Conservation (phyloP, 2,888 invertebrate species). For the Electrophaes corylata region DNA sequence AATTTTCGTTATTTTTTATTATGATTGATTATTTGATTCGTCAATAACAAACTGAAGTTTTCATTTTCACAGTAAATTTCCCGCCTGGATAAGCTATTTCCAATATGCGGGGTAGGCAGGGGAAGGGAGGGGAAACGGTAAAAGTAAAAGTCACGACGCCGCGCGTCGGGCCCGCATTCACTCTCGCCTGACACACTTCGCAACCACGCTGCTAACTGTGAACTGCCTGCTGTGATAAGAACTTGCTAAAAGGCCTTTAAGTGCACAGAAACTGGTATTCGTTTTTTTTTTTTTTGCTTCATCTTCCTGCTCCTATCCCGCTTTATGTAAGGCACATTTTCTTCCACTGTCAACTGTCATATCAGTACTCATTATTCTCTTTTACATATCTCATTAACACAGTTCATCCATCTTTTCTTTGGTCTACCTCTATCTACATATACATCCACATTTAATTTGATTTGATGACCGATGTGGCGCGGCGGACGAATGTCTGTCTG, state of each 20-base stretch:
- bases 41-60: neutral
- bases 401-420: no score
- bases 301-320: no score
- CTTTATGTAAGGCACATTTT: no score
- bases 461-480: no score
- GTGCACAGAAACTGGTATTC: neutral
- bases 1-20: no score
- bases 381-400: no score
- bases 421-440: no score
- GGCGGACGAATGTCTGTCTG: no score
- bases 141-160: conserved; percentile 79
- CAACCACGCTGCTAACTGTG: conserved; percentile 35
- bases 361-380: no score
- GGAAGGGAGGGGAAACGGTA: conserved; percentile 45
- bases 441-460: no score
- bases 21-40: neutral
- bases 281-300: neutral
- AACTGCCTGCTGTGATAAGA: conserved; percentile 22
- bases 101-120: conserved; percentile 18
- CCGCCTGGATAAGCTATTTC: conserved; percentile 23
- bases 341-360: no score
- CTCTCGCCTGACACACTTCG: conserved; percentile 67
- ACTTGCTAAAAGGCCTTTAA: neutral
- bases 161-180: conserved; percentile 75
- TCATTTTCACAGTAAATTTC: conserved; percentile 15